Evolutionary conservation across 2,888 invertebrate species (phyloP).

Genomic region (Drosophila infuscata): DNA sequence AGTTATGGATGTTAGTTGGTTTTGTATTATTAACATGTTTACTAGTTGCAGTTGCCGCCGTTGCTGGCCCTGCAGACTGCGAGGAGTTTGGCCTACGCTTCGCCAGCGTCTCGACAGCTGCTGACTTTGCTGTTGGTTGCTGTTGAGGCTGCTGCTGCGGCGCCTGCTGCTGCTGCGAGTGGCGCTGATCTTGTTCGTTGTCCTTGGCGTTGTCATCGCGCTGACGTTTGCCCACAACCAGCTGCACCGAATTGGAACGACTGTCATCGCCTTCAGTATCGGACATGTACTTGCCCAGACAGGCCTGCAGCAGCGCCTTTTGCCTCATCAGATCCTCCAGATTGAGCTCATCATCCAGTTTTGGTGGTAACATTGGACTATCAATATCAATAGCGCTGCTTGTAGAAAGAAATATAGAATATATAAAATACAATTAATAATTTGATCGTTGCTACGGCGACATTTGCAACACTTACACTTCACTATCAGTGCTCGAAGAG

Average conservation of each 20-base stretch:
- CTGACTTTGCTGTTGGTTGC: conserved; percentile 14
- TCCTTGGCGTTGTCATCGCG: conserved; percentile 33
- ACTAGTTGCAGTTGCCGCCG: conserved; percentile 82
- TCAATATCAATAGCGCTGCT: conserved; percentile 87
- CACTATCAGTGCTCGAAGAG: conserved; percentile 89
- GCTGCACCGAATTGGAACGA: conserved; percentile 61
- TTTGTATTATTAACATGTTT: conserved; percentile 84
- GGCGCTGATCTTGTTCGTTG: conserved; percentile 16
- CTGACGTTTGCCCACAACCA: conserved; percentile 32
- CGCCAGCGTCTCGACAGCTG: conserved; percentile 40
- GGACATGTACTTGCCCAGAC: conserved; percentile 91
- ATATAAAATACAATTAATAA: no score
- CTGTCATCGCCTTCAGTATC: conserved; percentile 88
- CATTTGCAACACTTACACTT: conserved; percentile 82
- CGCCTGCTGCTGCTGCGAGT: conserved; percentile 16
- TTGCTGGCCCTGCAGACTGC: conserved; percentile 70
- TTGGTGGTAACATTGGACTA: conserved; percentile 89
- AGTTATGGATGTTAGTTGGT: conserved; percentile 82
- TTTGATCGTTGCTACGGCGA: background rate
- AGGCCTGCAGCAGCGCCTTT: conserved; percentile 92
- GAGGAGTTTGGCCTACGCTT: conserved; percentile 41
- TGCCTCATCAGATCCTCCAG: conserved; percentile 95
- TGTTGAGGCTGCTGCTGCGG: conserved; percentile 20
- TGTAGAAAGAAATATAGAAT: background rate
- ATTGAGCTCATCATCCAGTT: conserved; percentile 94